A percentile compares a stretch with the other conserved stretches of the same genome.
Evolutionary conservation across 2,888 invertebrate genomes (phyloP).

Genomic region (Netelia fuscicornis): DNA sequence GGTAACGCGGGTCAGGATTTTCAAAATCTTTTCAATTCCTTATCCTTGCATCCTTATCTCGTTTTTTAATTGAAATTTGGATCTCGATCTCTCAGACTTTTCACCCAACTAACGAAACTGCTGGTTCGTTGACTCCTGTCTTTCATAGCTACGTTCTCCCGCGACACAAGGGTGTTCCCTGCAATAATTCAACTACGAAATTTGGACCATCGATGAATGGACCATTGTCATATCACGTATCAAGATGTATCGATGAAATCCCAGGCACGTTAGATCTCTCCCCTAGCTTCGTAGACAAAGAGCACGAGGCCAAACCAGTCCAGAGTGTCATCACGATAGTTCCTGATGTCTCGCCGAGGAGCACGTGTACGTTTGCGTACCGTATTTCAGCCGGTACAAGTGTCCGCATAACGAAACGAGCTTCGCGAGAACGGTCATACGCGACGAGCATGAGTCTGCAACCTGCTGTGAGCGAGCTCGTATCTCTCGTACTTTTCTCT

Average conservation of each 20-base stretch:
- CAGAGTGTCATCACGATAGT: constrained; percentile 12
- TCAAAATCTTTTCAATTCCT: too few relatives aligned
- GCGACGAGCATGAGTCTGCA: constrained; percentile 59
- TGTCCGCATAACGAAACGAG: constrained; percentile 6
- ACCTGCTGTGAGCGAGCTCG: constrained; percentile 43
- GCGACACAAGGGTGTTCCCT: background rate
- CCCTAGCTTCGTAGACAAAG: background rate
- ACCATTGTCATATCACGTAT: background rate
- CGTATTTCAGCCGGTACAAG: constrained; percentile 10
- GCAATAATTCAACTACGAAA: background rate
- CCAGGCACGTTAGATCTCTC: background rate
- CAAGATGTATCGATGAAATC: background rate
- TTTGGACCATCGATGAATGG: background rate
- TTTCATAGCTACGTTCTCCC: too few relatives aligned
- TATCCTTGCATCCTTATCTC: too few relatives aligned
- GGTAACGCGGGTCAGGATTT: too few relatives aligned
- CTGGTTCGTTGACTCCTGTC: too few relatives aligned
- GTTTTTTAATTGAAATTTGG: too few relatives aligned
- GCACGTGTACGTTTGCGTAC: constrained; percentile 20
- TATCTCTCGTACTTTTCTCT: constrained; percentile 26
- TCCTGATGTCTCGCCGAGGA: constrained; percentile 19
- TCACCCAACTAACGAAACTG: too few relatives aligned
- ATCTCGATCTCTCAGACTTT: too few relatives aligned
- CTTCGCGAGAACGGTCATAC: background rate
- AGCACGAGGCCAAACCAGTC: background rate